Base-by-base conservation (phyloP, 2,797 vertebrate genomes). In the Onychomys leucogaster region DNA sequence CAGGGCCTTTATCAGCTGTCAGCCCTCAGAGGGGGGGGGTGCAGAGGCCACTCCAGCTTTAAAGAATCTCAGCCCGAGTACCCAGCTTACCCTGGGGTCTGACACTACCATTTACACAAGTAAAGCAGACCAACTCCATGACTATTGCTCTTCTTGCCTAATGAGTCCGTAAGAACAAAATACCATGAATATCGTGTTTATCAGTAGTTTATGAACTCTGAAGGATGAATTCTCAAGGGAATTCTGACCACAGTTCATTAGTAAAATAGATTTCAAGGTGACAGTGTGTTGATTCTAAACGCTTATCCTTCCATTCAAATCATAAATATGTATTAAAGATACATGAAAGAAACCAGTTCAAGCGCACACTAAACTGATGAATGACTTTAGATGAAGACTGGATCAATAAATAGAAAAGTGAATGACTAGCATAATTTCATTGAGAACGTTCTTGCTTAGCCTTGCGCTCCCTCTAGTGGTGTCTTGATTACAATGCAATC, bases 391-490 rank as follows among this genome's bases (percentile, higher is more conserved):
- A 95, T 94, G 94, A 96, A 92, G 59, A 95, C 61, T 73, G 93
- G 61, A 90, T 94, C 73, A 95, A 94, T 91, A 94, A 94, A 96
- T 27, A 95, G 90, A 83, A 97, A 97, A 27, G 77, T 41, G 90
- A 96, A 92, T 95, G 94, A 96, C 37, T 29, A 94, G 86, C 3
- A 94, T 63, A 75, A 94, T 76, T 82, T 90, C 89, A 96, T 96
- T 69, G 82, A 96, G 67, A 92, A 90, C 46, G 95, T 77, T 88
- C 93, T 96, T 94, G 63, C 91, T 90, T 96, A 97, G 78, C 63
- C 90, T 96, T 75, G 94, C 14, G 10, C 41, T 78, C 96, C 97
- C 97, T 89, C 97, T 98, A 97, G 97, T 96, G 97, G 93, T 89
- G 34, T 0, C 43, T 61, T 92, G 14, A 73, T 96, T 92, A 92